A percentile compares a stretch with the other conserved stretches of the same genome.
Conservation (phyloP, 2,888 invertebrate genomes). For the Harpalus rufipes region DNA sequence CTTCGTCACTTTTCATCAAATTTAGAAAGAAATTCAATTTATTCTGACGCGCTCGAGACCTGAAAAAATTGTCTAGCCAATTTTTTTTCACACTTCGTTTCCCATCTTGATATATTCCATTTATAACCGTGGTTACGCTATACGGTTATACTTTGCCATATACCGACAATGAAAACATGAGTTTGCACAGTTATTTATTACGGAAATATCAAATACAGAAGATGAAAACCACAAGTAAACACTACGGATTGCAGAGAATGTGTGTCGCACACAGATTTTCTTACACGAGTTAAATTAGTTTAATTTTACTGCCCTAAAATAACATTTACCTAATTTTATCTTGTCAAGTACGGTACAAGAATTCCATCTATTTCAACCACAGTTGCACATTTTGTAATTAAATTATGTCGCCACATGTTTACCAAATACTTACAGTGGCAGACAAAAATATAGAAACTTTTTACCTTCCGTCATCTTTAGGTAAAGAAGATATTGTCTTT, state of each 20-base stretch:
- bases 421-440: too few relatives aligned
- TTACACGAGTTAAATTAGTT: background rate
- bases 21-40: constrained; percentile 64
- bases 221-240: constrained; percentile 12
- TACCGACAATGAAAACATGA: constrained; percentile 39
- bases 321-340: background rate
- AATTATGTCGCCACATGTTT: too few relatives aligned
- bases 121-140: constrained; percentile 44
- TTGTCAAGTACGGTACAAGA: too few relatives aligned
- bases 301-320: background rate
- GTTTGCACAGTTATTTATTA: constrained; percentile 37
- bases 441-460: too few relatives aligned
- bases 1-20: constrained; percentile 62
- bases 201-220: background rate
- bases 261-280: background rate
- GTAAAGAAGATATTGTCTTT: too few relatives aligned
- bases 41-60: constrained; percentile 52
- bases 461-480: too few relatives aligned
- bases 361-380: too few relatives aligned
- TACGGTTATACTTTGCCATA: constrained; percentile 21
- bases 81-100: constrained; percentile 59
- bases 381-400: too few relatives aligned
- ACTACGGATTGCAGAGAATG: constrained; percentile 22
- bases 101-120: constrained; percentile 50
- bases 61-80: constrained; percentile 62